Base-by-base conservation (phyloP, 2,797 vertebrate genomes). In the Cryptoprocta ferox region DNA sequence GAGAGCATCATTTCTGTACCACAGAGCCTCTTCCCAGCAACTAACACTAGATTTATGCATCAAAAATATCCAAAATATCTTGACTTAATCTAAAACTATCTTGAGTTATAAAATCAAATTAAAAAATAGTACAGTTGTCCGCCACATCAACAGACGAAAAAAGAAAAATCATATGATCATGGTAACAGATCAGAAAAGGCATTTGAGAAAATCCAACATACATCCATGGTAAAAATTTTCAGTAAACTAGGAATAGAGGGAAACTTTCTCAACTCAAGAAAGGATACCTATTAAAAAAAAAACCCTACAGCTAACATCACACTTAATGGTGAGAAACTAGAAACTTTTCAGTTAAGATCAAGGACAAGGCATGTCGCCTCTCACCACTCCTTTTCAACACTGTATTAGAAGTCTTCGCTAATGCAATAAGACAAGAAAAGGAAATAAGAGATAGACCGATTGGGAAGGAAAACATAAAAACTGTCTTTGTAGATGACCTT, bases 361-460 rank as follows among this genome's bases (percentile, higher is more conserved):
- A 35, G 53, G 65, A 45, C 56, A 61, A 80, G 28, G 15, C 50
- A 81, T 37, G 4, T 21, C 6, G 28, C 26, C 13, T 45, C 19
- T 56, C 12, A 21, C 21, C 7, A 7, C 32, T 42, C 37, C 26
- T 48, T 84, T 68, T 39, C 42, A 18, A 28, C 32, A 42, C 24
- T 21, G 8, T n/a, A 61, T 53, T 80, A 12, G 26, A 92, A 85
- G 26, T 76, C 15, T 32, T 39, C 32, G 42, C 11, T 78, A 81
- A 39, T 70, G 12, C 26, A 61, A 8, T 81, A 89, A 45, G 71
- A 10, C 37, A 78, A 78, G 92, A 81, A 78, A 94, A 94, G 26
- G 59, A 75, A 86, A 66, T 63, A 15, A 15, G 71, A 89, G 35
- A 32, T 9, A 53, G 8, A 35, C 12, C 82, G 15, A 42, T 28